Evolutionary conservation across 2,888 invertebrate genomes (phyloP).

Genomic region (Dorcus parallelipipedus): DNA sequence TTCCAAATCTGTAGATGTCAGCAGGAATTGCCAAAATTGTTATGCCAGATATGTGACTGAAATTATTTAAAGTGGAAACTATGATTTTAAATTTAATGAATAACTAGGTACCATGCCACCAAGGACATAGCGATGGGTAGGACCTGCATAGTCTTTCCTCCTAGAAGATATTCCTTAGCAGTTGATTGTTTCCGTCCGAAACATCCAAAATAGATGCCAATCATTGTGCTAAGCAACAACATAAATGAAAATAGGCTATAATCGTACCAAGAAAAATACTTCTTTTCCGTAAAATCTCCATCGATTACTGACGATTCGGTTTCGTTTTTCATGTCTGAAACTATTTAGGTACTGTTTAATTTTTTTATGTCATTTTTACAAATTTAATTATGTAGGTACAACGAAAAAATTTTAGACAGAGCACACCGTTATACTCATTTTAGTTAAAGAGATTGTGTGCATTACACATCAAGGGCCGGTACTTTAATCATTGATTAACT

Average conservation of each 20-base stretch:
- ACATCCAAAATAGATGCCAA: conserved; percentile 49
- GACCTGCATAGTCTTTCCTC: conserved; percentile 66
- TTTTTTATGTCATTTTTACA: too few relatives aligned
- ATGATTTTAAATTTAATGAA: not conserved
- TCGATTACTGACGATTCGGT: too few relatives aligned
- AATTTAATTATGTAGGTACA: too few relatives aligned
- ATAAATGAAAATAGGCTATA: conserved; percentile 27
- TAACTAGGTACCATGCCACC: conserved; percentile 48
- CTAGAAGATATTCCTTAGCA: conserved; percentile 64
- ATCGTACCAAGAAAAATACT: conserved; percentile 29
- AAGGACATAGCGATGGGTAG: conserved; percentile 69
- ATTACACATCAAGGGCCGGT: too few relatives aligned
- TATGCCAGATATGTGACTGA: conserved; percentile 70
- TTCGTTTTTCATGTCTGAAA: too few relatives aligned
- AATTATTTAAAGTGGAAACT: conserved; percentile 22
- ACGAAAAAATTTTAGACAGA: too few relatives aligned
- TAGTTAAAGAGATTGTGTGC: too few relatives aligned
- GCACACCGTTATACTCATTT: too few relatives aligned
- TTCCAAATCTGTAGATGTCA: conserved; percentile 70
- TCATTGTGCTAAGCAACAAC: conserved; percentile 26
- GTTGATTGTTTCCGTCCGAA: conserved; percentile 54
- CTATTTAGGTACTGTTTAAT: too few relatives aligned
- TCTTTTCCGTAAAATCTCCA: not conserved
- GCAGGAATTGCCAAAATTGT: conserved; percentile 71
- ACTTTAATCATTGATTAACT: too few relatives aligned